A percentile compares a stretch with the other conserved stretches of the same genome.
Conservation (phyloP, 2,888 invertebrate species). For the Calephelis perditalis region DNA sequence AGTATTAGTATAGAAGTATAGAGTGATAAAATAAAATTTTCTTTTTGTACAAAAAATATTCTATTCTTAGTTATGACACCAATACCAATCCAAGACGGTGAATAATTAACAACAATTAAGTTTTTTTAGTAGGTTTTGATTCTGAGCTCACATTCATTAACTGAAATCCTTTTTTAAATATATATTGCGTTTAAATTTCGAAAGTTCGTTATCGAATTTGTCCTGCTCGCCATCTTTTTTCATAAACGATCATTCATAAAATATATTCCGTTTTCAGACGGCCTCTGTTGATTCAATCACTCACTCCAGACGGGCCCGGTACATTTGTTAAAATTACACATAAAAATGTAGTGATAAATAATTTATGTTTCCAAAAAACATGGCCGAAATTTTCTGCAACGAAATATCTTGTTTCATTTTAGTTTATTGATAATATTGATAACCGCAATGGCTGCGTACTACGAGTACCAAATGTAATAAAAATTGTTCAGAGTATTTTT, state of each 20-base stretch:
- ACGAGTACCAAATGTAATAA: constrained; percentile 6
- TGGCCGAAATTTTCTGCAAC: constrained; percentile 5
- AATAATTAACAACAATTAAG: background rate
- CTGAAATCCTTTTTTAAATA: too few species aligned
- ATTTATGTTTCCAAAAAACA: constrained; percentile 10
- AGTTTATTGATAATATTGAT: constrained; percentile 11
- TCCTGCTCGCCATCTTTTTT: constrained; percentile 5
- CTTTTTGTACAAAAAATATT: too few species aligned
- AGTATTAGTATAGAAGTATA: too few species aligned
- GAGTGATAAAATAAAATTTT: too few species aligned
- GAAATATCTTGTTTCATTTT: constrained; percentile 8
- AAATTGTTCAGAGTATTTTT: background rate
- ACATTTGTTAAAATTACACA: constrained; percentile 12
- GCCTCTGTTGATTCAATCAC: constrained; percentile 9
- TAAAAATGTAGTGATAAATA: constrained; percentile 10
- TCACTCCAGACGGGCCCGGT: constrained; percentile 11
- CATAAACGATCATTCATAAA: constrained; percentile 6
- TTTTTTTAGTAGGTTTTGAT: too few species aligned
- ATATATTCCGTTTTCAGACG: constrained; percentile 8
- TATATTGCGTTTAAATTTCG: background rate
- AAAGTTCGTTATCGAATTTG: constrained; percentile 6
- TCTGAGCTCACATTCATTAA: too few species aligned
- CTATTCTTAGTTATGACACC: too few species aligned
- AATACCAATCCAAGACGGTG: too few species aligned
- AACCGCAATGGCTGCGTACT: background rate